These are phyloP conservation scores for Mamestra configurata DNA, from an alignment of 1,140 invertebrate species.

Conservation along the genomic window DNA sequence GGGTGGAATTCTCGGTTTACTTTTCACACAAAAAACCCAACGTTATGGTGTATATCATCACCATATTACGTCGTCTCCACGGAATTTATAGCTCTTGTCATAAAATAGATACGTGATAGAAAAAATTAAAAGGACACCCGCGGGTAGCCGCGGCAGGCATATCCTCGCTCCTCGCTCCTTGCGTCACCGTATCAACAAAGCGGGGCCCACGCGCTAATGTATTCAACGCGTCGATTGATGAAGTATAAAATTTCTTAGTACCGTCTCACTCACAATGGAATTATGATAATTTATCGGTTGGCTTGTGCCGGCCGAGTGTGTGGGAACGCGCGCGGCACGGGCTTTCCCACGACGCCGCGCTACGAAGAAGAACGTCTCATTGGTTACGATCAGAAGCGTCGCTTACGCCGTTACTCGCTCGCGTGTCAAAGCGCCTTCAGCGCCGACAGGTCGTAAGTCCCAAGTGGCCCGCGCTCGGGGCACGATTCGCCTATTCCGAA, in stretches of 20 bases:
- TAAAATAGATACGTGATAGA: conserved; percentile 69
- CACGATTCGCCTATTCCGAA: conserved; percentile 62
- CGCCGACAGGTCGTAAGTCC: conserved; percentile 70
- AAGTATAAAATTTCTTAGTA: conserved; percentile 88
- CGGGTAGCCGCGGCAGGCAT: conserved; percentile 56
- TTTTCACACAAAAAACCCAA: conserved; percentile 56
- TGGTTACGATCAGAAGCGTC: conserved; percentile 57
- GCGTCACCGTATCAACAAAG: conserved; percentile 74
- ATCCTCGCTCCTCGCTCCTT: conserved; percentile 53
- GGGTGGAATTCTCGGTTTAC: conserved; percentile 48
- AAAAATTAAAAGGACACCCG: conserved; percentile 62
- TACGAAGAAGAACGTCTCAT: conserved; percentile 73
- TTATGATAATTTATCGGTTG: conserved; percentile 88
- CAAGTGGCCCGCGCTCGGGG: conserved; percentile 52
- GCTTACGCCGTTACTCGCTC: conserved; percentile 71
- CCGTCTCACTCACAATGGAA: conserved; percentile 87
- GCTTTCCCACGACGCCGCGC: conserved; percentile 82
- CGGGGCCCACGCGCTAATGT: conserved; percentile 84
- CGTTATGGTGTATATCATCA: conserved; percentile 49
- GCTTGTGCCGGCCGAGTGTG: conserved; percentile 87
- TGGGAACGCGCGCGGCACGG: conserved; percentile 86
- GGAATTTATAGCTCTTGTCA: conserved; percentile 60
- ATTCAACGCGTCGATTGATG: conserved; percentile 87
- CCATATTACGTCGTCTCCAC: conserved; percentile 52
- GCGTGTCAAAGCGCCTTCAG: conserved; percentile 30